phyloP scores from a whole-genome alignment of 2,888 invertebrate genomes.

The Caenorhabditis sinica region DNA sequence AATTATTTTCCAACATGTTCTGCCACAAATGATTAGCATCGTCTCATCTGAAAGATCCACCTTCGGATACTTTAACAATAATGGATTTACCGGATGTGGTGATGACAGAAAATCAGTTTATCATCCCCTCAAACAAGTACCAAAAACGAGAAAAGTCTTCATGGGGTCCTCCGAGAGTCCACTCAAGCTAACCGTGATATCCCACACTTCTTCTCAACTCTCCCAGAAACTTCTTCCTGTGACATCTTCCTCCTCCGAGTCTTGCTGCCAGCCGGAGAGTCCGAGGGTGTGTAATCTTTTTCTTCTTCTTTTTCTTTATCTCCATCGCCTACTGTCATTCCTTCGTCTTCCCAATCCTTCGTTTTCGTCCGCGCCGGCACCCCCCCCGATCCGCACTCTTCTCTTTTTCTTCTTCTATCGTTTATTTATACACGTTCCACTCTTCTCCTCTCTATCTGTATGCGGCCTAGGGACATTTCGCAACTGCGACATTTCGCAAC shows the following conservation, averaged over 20 bases:
- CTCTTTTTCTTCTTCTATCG: constrained; percentile 21
- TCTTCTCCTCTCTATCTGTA: neutral
- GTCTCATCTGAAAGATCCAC: too few relatives aligned
- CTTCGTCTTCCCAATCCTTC: constrained; percentile 52
- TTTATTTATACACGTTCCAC: constrained; percentile 41
- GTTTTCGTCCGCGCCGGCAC: constrained; percentile 21
- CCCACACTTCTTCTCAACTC: constrained; percentile 36
- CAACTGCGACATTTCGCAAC: too few relatives aligned
- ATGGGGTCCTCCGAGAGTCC: too few relatives aligned
- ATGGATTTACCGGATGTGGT: too few relatives aligned
- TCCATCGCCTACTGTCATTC: constrained; percentile 45
- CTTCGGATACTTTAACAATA: too few relatives aligned
- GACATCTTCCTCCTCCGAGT: constrained; percentile 40
- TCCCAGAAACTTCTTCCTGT: constrained; percentile 27
- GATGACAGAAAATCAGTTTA: too few relatives aligned
- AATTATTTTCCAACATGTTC: too few relatives aligned
- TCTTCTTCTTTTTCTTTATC: constrained; percentile 24
- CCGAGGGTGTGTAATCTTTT: constrained; percentile 24
- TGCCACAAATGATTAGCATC: too few relatives aligned
- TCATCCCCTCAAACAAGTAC: too few relatives aligned
- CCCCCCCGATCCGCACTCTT: constrained; percentile 26
- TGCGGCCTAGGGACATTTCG: too few relatives aligned
- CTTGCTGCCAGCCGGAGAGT: constrained; percentile 28
- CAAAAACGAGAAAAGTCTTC: too few relatives aligned
- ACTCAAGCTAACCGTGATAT: constrained; percentile 14